A percentile compares a stretch with the other conserved stretches of the same genome.
Conservation (phyloP, 2,888 invertebrate species). For the Portevinia maculata region DNA sequence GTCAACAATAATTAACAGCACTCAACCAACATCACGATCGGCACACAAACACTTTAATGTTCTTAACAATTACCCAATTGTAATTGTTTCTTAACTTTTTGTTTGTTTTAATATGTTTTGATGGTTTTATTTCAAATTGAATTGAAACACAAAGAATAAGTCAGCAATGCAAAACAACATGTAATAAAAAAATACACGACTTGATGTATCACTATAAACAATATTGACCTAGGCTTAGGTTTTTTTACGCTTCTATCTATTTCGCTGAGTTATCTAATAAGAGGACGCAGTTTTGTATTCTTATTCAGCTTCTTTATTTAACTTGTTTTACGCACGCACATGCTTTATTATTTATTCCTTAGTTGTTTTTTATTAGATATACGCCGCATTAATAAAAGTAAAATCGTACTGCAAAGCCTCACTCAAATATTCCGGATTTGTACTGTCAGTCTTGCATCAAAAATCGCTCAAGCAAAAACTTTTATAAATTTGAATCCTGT, state of each 20-base stretch:
- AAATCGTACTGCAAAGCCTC: too few species aligned
- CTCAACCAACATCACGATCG: slow-evolving; percentile 31
- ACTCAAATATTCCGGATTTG: too few species aligned
- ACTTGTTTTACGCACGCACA: slow-evolving; percentile 20
- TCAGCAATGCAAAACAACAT: slow-evolving; percentile 43
- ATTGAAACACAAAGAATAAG: slow-evolving; percentile 26
- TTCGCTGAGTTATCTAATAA: slow-evolving; percentile 66
- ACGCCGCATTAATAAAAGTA: too few species aligned
- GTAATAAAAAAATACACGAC: slow-evolving; percentile 46
- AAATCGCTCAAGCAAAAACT: too few species aligned
- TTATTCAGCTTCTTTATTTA: slow-evolving; percentile 22
- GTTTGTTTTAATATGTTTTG: slow-evolving; percentile 27
- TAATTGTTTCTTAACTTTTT: background rate
- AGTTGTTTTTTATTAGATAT: slow-evolving; percentile 15
- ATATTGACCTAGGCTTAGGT: slow-evolving; percentile 74
- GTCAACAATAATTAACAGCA: slow-evolving; percentile 31
- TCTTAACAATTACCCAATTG: slow-evolving; percentile 26
- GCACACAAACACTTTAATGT: slow-evolving; percentile 29
- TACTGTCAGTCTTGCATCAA: too few species aligned
- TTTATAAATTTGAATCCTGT: slow-evolving; percentile 16
- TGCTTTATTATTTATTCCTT: background rate
- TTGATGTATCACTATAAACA: slow-evolving; percentile 73
- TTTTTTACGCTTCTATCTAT: slow-evolving; percentile 50
- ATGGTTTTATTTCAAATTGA: slow-evolving; percentile 34
- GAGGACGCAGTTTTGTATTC: slow-evolving; percentile 55